These are phyloP conservation scores for Danaus melanippus DNA, from an alignment of 1,140 invertebrate genomes.

Conservation along the genomic window DNA sequence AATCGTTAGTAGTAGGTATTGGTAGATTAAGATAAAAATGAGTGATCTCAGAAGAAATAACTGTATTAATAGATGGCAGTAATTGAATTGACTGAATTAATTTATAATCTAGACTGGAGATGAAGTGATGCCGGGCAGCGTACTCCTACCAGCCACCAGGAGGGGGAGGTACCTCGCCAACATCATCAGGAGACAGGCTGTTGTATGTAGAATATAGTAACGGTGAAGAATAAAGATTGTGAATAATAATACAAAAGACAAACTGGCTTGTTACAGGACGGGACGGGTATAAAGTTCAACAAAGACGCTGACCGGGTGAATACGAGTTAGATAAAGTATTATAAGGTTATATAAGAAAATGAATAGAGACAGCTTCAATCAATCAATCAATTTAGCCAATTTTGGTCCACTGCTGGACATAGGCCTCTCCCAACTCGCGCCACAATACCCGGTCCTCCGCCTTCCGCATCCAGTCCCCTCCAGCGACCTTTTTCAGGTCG, in stretches of 20 bases:
- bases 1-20: too few relatives aligned
- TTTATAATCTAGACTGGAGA: slow-evolving; percentile 38
- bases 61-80: too few relatives aligned
- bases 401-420: too few relatives aligned
- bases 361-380: too few relatives aligned
- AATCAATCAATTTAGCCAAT: too few relatives aligned
- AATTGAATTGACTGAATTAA: background rate
- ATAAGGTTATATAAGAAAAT: background rate
- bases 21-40: too few relatives aligned
- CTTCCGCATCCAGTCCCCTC: too few relatives aligned
- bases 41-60: too few relatives aligned
- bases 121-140: slow-evolving; percentile 46
- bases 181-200: slow-evolving; percentile 54
- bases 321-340: background rate
- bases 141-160: slow-evolving; percentile 48
- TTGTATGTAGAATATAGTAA: slow-evolving; percentile 31
- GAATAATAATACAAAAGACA: background rate
- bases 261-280: slow-evolving; percentile 40
- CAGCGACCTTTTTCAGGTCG: too few relatives aligned
- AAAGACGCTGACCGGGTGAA: slow-evolving; percentile 59
- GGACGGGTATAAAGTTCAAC: slow-evolving; percentile 60
- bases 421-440: too few relatives aligned
- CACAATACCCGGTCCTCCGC: too few relatives aligned
- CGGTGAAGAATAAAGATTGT: background rate
- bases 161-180: slow-evolving; percentile 55